Evolutionary conservation across 2,888 invertebrate species (phyloP), one percentile per base, ranked within the genome.

Genomic region (Crioceris asparagi): DNA sequence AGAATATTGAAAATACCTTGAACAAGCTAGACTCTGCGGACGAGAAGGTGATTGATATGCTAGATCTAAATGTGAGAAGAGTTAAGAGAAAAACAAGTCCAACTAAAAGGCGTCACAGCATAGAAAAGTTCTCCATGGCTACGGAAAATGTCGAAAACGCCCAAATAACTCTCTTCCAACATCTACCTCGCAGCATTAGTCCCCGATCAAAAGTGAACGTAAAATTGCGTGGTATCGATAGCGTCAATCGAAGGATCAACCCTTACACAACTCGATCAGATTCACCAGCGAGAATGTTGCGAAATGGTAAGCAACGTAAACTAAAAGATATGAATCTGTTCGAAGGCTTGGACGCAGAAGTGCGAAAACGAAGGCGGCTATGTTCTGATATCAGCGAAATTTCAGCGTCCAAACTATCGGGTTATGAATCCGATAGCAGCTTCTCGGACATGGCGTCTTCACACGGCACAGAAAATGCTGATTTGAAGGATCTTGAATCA

Each of bases 241-340:
- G 49, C 11, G 19, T 46, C 4, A 39, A 39, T 10, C 53, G 50
- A 38, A 41, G 59, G 32, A 43, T 55, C 3, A 74, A 72, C 53
- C 74, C 74, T n/a, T 75, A 75, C 51, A 69, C 71, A 23, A 75
- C 74, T 55, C 64, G 75, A 40, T 74, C 74, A 7, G 75, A 75
- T 49, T 67, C 74, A 41, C 60, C 64, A 36, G 70, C 71, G 45
- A 71, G 77, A 45, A 72, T 74, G 42, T 63, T 79, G 37, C 66
- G 79, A 35, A 79, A 79, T 57, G 79, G 79, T 0, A 79, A 78
- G 55, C 71, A 76, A 30, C 68, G 78, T 38, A 77, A 76, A 60
- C 62, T 72, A 7, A 75, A 73, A 53, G 70, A 65, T 48, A 64
- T 68, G 48, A 63, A 71, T 31, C 56, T 76, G 25, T 67, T 71